Conservation (phyloP, 2,797 vertebrate genomes). For the Cyprinella venusta region DNA sequence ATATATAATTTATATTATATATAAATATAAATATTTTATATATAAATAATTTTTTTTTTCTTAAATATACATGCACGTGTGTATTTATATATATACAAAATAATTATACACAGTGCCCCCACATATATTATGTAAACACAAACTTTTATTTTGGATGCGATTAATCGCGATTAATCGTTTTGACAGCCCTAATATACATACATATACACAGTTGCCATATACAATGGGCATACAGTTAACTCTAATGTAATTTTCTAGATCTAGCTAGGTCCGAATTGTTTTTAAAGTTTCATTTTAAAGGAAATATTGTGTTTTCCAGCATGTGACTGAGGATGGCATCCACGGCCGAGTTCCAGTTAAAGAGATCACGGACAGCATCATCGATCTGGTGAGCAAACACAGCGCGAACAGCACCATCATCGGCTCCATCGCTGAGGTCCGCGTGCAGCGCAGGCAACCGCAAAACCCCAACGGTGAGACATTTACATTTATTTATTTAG, state of each 20-base stretch:
- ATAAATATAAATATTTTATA: too few species aligned
- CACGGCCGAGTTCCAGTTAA: conserved; percentile 80
- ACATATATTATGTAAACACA: too few species aligned
- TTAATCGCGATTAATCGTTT: too few species aligned
- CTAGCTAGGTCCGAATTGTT: not conserved
- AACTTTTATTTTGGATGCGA: too few species aligned
- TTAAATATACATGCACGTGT: too few species aligned
- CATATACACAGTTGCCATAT: too few species aligned
- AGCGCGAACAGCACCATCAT: conserved; percentile 85
- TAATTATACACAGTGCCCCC: too few species aligned
- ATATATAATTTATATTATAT: too few species aligned
- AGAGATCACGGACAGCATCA: conserved; percentile 85
- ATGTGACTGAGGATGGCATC: conserved; percentile 82
- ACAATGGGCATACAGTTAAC: not conserved
- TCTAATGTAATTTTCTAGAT: not conserved
- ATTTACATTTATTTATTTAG: too few species aligned
- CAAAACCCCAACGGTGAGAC: conserved; percentile 59
- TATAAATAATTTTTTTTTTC: too few species aligned
- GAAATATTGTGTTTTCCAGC: conserved; percentile 46
- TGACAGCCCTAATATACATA: too few species aligned
- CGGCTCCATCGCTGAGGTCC: conserved; percentile 82
- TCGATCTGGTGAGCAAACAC: conserved; percentile 85
- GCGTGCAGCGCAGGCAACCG: conserved; percentile 80
- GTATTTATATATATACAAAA: too few species aligned
- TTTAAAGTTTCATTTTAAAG: not conserved